Base-by-base conservation (phyloP, 2,797 vertebrate genomes). In the Pseudochirops cupreus region DNA sequence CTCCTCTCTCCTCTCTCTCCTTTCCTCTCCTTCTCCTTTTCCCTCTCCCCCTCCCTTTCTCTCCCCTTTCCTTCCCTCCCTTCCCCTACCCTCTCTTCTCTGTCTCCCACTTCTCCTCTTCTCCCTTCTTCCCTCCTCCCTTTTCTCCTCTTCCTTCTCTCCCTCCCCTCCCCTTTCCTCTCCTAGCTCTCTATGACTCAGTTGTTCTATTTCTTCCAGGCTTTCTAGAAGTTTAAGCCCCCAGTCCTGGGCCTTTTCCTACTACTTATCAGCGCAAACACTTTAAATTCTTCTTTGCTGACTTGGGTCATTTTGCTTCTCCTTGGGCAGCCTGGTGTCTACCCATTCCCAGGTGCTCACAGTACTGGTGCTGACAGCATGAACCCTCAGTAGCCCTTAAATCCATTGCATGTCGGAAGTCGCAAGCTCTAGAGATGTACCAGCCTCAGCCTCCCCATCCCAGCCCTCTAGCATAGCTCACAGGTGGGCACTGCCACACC, bases 401-500 rank as follows among this genome's bases (percentile, higher is more conserved):
- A 74, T 26, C 39, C 18, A 74, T 5, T 21, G 6, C 21, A 87
- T 39, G 10, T 87, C 39, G 26, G 16, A 82, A 87, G 46, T 50
- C 18, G 0, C 21, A 87, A 28, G 10, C 4, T 74, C 1, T 1
- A 74, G 59, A 67, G 62, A 74, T 39, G 14, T 33, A 74, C 62
- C 16, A 74, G 33, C 1, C 39, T 50, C 74, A 87, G 10, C 24
- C 39, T 87, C 9, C 21, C 39, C 10, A 46, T 26, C 24, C 21
- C 74, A 10, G 1, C 39, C 74, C 7, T 0, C 21, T 24, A 46
- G 10, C 24, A 50, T 26, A 5, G 7, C 9, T 82, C 3, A 24
- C 2, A 46, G 21, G n/a, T 82, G 1, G 46, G 46, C 21, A 46
- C 0, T 11, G 9, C 3, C 74, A 87, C 9, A 46, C 0, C 2